These are phyloP conservation scores for Gasterosteus aculeatus DNA, from an alignment of 2,113 vertebrate species.

Conservation along the genomic window DNA sequence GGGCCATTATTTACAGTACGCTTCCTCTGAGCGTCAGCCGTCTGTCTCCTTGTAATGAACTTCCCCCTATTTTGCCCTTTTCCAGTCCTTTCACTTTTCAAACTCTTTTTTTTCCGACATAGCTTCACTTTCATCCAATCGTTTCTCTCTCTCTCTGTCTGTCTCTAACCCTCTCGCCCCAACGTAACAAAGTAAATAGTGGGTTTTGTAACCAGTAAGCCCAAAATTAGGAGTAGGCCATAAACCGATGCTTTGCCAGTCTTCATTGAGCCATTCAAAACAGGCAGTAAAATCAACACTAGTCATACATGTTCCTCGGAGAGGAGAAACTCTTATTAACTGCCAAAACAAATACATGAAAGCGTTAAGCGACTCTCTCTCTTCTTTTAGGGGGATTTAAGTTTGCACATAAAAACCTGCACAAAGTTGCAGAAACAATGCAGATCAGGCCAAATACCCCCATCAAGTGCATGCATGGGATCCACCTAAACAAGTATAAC, in stretches of 20 bases:
- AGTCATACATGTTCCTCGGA: conserved; percentile 28
- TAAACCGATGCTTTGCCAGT: conserved; percentile 44
- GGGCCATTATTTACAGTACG: conserved; percentile 80
- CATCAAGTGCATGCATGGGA: neutral
- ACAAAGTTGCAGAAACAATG: neutral
- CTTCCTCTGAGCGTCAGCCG: conserved; percentile 42
- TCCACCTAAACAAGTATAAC: neutral
- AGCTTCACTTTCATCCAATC: conserved; percentile 29
- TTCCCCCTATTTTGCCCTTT: conserved; percentile 56
- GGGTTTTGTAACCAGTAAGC: conserved; percentile 73
- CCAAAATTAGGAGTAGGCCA: conserved; percentile 68
- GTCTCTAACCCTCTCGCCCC: conserved; percentile 7
- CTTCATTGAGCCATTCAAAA: conserved; percentile 62
- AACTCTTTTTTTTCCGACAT: conserved; percentile 4
- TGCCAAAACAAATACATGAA: conserved; percentile 20
- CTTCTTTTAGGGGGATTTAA: neutral
- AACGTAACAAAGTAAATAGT: conserved; percentile 69
- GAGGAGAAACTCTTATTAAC: conserved; percentile 23
- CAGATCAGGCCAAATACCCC: conserved; percentile 5
- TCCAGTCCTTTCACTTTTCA: conserved; percentile 52
- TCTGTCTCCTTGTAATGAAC: conserved; percentile 62
- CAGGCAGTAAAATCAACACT: conserved; percentile 37
- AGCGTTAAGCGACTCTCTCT: conserved; percentile 8
- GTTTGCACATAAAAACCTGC: neutral
- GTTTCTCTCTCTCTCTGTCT: conserved; percentile 1